These are phyloP conservation scores for Anhinga rufa DNA, from an alignment of 2,113 vertebrate genomes.

Conservation along the genomic window DNA sequence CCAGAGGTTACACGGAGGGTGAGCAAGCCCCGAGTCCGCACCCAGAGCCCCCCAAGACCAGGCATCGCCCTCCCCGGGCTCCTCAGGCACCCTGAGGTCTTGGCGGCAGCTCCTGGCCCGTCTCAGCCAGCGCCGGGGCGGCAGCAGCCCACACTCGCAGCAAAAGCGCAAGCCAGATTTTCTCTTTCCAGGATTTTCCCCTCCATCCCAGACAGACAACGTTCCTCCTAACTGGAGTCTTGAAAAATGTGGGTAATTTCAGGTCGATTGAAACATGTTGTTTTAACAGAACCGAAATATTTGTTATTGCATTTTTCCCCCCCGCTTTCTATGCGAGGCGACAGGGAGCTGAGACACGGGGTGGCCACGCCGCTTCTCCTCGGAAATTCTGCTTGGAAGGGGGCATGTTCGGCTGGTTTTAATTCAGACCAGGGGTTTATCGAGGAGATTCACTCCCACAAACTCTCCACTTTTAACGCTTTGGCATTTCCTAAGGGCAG, in stretches of 20 bases:
- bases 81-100: neutral
- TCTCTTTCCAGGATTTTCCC: neutral
- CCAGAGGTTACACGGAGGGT: fast-evolving
- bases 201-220: neutral
- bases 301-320: too few relatives aligned
- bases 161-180: neutral
- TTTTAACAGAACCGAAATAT: neutral
- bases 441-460: fast-evolving
- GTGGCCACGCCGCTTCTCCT: neutral
- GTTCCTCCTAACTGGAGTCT: neutral
- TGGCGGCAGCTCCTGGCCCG: neutral
- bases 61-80: too few relatives aligned
- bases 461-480: neutral
- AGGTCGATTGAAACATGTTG: neutral
- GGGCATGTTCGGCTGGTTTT: neutral
- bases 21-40: neutral
- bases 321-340: fast-evolving
- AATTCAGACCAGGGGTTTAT: neutral
- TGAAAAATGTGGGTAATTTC: neutral
- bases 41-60: fast-evolving
- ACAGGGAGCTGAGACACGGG: neutral
- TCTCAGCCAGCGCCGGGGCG: neutral
- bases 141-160: too few relatives aligned
- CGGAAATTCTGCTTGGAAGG: neutral
- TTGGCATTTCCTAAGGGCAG: neutral